Percentiles rank a stretch among this genome's conserved stretches.
Evolutionary conservation across 2,113 vertebrate genomes (phyloP).

Genomic region (Hucho hucho): DNA sequence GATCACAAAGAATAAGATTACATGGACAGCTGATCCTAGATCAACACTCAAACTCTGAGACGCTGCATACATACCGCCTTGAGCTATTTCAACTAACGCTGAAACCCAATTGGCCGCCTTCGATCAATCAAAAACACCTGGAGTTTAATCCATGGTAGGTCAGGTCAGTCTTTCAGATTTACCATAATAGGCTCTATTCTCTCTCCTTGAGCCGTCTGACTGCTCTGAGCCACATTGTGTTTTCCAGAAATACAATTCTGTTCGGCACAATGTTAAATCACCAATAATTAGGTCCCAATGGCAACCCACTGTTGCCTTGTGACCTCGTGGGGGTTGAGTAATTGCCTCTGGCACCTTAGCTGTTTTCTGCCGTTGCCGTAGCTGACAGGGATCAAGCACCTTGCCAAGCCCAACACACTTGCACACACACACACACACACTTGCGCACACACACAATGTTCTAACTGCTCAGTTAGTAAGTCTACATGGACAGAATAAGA

Average conservation of each 20-base stretch:
- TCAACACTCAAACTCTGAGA: too few species aligned
- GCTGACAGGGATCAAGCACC: conserved; percentile 11
- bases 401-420: conserved; percentile 24
- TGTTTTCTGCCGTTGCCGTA: conserved; percentile 3
- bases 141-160: too few species aligned
- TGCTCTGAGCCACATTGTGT: conserved; percentile 9
- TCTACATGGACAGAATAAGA: conserved; percentile 13
- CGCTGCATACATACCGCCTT: too few species aligned
- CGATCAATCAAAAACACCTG: not conserved
- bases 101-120: not conserved
- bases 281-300: conserved; percentile 31
- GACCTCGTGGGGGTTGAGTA: conserved; percentile 16
- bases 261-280: conserved; percentile 29
- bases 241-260: conserved; percentile 15
- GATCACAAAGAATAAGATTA: too few species aligned
- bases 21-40: too few species aligned
- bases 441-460: too few species aligned
- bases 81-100: not conserved
- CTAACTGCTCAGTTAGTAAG: conserved; percentile 8
- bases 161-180: not conserved
- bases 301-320: conserved; percentile 19
- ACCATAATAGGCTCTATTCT: not conserved
- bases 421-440: too few species aligned
- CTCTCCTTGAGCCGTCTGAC: conserved; percentile 18
- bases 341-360: conserved; percentile 31